phyloP scores from a whole-genome alignment of 1,140 invertebrate species.

The Scaptodrosophila lebanonensis region DNA sequence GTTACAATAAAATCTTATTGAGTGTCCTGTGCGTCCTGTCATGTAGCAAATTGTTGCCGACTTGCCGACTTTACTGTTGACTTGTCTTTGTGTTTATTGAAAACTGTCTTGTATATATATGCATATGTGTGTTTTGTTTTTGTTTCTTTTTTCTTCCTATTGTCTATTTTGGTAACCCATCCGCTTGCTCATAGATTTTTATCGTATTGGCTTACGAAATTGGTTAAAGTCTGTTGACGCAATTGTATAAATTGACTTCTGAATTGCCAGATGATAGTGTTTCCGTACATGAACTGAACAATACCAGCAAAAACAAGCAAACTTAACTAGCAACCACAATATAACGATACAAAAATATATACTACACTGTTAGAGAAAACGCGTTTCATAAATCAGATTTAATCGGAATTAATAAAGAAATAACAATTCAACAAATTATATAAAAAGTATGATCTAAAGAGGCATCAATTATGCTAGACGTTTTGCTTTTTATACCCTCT shows the following conservation, averaged over 20 bases:
- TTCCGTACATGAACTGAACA: not conserved
- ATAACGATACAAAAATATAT: no score
- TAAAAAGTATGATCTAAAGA: no score
- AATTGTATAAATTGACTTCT: conserved; percentile 66
- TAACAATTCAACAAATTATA: no score
- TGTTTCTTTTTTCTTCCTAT: not conserved
- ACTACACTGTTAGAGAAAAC: no score
- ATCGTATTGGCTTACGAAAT: conserved; percentile 63
- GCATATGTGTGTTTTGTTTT: conserved; percentile 42
- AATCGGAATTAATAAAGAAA: no score
- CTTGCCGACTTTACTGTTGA: conserved; percentile 40
- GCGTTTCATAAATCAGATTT: no score
- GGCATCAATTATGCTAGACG: no score
- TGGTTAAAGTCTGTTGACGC: conserved; percentile 58
- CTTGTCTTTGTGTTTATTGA: conserved; percentile 49
- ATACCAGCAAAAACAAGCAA: no score
- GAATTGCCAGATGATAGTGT: conserved; percentile 41
- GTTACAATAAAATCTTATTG: conserved; percentile 65
- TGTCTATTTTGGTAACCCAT: not conserved
- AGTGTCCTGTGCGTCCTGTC: conserved; percentile 33
- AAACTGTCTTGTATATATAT: conserved; percentile 54
- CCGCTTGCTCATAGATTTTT: conserved; percentile 20
- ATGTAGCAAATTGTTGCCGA: conserved; percentile 18
- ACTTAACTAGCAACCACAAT: no score
- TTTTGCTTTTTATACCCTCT: no score